Base-by-base conservation (phyloP, 2,797 vertebrate species). In the Lepus townsendii region DNA sequence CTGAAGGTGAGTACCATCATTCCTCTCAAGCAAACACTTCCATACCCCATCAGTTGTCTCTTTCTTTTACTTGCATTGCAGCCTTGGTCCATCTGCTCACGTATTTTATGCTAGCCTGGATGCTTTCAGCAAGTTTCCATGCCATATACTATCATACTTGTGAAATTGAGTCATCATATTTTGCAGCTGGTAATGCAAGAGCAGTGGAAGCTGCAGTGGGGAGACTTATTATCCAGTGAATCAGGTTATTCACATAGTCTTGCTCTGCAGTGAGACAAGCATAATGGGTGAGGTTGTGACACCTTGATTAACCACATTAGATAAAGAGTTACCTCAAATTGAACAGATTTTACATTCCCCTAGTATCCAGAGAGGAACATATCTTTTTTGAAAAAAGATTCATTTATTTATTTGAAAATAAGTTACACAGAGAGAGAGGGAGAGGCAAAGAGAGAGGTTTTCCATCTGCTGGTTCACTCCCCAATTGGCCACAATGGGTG, bases 1-100 rank as follows among this genome's bases (percentile, higher is more conserved):
- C 97, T 99, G 93, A 99, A 99, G 98, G 99, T 99, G 98, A 98
- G 99, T 96, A 11, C 80, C 83, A n/a, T 63, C 3, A 20, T 57
- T 72, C 27, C 5, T 12, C 38, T 83, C 5, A n/a, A 68, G 30
- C 66, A 78, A 24, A 76, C 17, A 14, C 10, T 5, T 65, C 35
- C 35, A 24, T 2, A 76, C 63, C 38, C 4, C 38, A 0, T n/a
- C 24, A 52, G 1, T 38, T 42, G 3, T 26, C 22, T 16, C 62
- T 52, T 68, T 47, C 42, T 75, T 35, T 91, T 62, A 38, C 2
- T 69, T 73, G 42, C n/a, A 75, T 19, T 80, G 92, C 27, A 35
- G 52, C 24, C 30, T 90, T 78, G 35, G 13, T 62, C 76, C 26
- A 22, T 42, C 57, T 63, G 19, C 4, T 80, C 0, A 0, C 35